Evolutionary conservation across 2,113 vertebrate species (phyloP).

Genomic region (Paramormyrops kingsleyae): DNA sequence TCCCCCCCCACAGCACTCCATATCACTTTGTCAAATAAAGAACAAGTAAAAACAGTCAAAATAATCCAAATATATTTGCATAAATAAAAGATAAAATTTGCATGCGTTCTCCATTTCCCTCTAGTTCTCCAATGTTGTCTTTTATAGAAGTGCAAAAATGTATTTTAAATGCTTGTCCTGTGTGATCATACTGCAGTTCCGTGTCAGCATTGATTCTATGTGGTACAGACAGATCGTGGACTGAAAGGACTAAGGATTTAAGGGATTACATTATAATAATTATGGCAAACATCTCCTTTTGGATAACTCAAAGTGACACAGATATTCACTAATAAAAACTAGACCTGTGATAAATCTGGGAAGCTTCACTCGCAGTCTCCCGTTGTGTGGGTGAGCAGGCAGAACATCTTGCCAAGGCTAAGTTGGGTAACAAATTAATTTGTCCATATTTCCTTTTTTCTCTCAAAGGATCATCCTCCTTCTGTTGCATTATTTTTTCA

Average conservation of each 20-base stretch:
- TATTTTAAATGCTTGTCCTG: background rate
- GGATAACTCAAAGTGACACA: background rate
- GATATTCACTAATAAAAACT: background rate
- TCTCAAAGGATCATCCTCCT: conserved; percentile 7
- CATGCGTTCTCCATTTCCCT: background rate
- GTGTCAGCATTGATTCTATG: background rate
- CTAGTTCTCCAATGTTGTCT: background rate
- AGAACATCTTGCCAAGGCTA: conserved; percentile 11
- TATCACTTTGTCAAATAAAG: background rate
- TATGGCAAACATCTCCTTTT: background rate
- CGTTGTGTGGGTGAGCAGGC: background rate
- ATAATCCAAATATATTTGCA: background rate
- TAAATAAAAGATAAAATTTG: background rate
- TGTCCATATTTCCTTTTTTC: conserved; percentile 18
- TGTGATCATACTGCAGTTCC: background rate
- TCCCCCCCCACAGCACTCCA: background rate
- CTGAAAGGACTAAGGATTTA: background rate
- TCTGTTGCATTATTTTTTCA: conserved; percentile 16
- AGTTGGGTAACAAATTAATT: conserved; percentile 10
- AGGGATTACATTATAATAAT: background rate
- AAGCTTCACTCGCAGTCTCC: background rate
- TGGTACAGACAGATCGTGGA: background rate
- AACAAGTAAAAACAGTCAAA: background rate
- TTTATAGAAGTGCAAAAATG: background rate
- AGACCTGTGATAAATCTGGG: background rate